A percentile compares a stretch with the other conserved stretches of the same genome.
These are phyloP conservation scores for Cerastoderma edule DNA, from an alignment of 2,888 invertebrate species.

Conservation along the genomic window DNA sequence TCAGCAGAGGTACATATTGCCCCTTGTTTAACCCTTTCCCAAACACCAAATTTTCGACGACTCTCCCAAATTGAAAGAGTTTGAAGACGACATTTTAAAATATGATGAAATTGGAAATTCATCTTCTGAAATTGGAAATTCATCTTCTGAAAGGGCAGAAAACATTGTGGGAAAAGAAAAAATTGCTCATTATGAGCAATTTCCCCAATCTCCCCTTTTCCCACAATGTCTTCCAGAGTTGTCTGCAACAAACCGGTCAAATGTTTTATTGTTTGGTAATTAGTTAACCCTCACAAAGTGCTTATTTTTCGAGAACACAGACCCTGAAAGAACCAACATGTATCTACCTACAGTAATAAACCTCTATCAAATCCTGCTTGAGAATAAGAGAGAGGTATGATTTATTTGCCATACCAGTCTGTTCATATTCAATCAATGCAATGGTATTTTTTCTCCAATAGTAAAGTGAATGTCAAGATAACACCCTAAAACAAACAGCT, in stretches of 20 bases:
- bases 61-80: background rate
- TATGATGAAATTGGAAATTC: background rate
- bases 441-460: too few species aligned
- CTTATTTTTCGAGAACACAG: background rate
- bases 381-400: too few species aligned
- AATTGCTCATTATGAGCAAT: conserved; percentile 1
- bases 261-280: too few species aligned
- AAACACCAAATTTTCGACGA: background rate
- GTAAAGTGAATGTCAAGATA: too few species aligned
- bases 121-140: too few species aligned
- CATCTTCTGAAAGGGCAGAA: background rate
- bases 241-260: too few species aligned
- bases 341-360: background rate
- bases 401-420: too few species aligned
- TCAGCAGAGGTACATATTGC: too few species aligned
- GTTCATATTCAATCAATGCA: too few species aligned
- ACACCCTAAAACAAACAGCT: too few species aligned
- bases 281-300: too few species aligned
- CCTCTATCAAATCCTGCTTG: background rate
- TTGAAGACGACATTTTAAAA: background rate
- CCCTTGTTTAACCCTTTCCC: background rate
- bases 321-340: background rate
- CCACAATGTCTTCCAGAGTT: conserved; percentile 7
- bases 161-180: conserved; percentile 10
- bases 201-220: conserved; percentile 4